Conservation (phyloP, 2,888 invertebrate species). For the Diaperis boleti region DNA sequence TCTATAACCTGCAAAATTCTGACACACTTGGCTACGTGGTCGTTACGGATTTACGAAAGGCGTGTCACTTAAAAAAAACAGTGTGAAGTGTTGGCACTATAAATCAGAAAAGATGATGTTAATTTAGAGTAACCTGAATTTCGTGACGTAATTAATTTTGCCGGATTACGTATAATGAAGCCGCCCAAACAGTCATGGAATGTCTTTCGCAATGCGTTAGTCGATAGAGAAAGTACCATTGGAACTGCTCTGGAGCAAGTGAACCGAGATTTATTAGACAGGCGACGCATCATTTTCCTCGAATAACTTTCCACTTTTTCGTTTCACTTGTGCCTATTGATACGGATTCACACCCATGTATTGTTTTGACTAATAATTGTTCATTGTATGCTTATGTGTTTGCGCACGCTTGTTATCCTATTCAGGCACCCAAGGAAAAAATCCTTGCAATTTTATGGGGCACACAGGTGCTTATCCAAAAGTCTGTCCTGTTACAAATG, state of each 20-base stretch:
- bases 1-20: too few relatives aligned
- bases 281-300: constrained; percentile 11
- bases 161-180: constrained; percentile 27
- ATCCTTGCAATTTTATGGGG: too few relatives aligned
- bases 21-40: too few relatives aligned
- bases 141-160: constrained; percentile 32
- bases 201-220: constrained; percentile 28
- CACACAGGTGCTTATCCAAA: too few relatives aligned
- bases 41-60: too few relatives aligned
- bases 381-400: constrained; percentile 8
- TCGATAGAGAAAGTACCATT: constrained; percentile 30
- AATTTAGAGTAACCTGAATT: constrained; percentile 23
- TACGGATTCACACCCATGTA: constrained; percentile 11
- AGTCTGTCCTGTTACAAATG: too few relatives aligned
- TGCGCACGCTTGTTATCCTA: too few relatives aligned
- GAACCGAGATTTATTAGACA: constrained; percentile 11
- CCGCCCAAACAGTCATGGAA: constrained; percentile 32
- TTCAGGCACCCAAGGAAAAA: too few relatives aligned
- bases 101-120: constrained; percentile 17
- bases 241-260: constrained; percentile 12
- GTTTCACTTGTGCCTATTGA: constrained; percentile 7
- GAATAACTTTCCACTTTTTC: constrained; percentile 29
- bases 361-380: not conserved
- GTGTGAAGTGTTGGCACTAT: too few relatives aligned
- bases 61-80: too few relatives aligned